phyloP scores from a whole-genome alignment of 2,888 invertebrate species.

The Steinernema hermaphroditum region DNA sequence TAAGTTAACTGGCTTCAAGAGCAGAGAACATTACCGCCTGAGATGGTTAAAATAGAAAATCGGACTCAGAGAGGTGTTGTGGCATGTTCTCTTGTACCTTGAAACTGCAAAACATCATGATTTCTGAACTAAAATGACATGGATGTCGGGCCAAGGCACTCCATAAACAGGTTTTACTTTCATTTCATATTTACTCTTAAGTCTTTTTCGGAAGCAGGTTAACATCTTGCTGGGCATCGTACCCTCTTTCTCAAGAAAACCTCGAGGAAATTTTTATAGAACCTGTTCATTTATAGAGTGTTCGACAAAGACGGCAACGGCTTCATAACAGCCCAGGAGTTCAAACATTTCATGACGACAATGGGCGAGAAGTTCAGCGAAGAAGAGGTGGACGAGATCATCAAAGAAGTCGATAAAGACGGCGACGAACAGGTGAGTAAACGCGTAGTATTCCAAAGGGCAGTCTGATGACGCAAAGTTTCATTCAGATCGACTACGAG shows the following conservation, averaged over 20 bases:
- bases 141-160: no score
- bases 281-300: constrained; percentile 49
- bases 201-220: no score
- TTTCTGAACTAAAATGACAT: no score
- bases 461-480: neutral
- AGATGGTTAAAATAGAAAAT: no score
- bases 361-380: constrained; percentile 65
- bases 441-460: constrained; percentile 2
- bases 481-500: constrained; percentile 63
- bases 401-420: constrained; percentile 65
- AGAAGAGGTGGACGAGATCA: constrained; percentile 67
- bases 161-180: no score
- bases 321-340: constrained; percentile 66
- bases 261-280: neutral
- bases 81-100: no score
- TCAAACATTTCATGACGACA: constrained; percentile 66
- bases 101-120: no score
- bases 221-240: no score
- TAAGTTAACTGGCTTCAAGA: constrained; percentile 40
- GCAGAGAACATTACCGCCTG: constrained; percentile 31
- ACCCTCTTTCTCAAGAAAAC: no score
- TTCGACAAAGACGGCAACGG: constrained; percentile 67
- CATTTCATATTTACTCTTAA: no score
- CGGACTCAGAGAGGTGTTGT: no score
- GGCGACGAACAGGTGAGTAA: constrained; percentile 63